phyloP scores from a whole-genome alignment of 2,113 vertebrate species.

The Tragelaphus buxtoni region DNA sequence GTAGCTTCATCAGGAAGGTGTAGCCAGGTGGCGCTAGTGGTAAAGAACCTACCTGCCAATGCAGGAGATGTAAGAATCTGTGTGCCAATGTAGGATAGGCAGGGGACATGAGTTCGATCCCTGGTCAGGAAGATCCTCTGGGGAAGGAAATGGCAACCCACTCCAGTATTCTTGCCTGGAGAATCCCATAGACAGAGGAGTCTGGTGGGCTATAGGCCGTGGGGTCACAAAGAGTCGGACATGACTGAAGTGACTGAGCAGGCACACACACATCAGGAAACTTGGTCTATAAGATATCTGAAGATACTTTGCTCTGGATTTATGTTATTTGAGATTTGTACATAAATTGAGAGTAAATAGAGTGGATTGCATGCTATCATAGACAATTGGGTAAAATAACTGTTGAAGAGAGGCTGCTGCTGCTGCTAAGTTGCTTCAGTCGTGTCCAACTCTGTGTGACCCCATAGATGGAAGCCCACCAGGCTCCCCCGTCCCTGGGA shows the following conservation, averaged over 20 bases:
- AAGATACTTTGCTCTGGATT: background rate
- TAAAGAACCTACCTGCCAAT: background rate
- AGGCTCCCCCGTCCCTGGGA: no score
- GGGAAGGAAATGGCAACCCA: background rate
- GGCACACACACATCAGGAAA: background rate
- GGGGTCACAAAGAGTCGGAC: background rate
- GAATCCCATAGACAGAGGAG: background rate
- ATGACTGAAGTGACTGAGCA: background rate
- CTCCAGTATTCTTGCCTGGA: background rate
- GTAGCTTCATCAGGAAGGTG: background rate
- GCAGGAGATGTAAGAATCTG: background rate
- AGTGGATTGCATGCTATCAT: background rate
- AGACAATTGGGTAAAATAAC: background rate
- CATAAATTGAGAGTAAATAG: background rate
- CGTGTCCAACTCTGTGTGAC: no score
- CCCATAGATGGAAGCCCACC: no score
- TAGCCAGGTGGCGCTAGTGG: background rate
- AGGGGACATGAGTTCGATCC: background rate
- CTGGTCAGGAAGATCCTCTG: background rate
- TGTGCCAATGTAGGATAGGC: background rate
- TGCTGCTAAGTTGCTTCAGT: no score
- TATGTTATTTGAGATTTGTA: background rate
- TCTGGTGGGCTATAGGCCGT: background rate
- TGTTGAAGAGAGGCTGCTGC: background rate
- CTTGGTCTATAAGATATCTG: background rate